Conservation (phyloP, 2,113 vertebrate species). For the Eclectus roratus region DNA sequence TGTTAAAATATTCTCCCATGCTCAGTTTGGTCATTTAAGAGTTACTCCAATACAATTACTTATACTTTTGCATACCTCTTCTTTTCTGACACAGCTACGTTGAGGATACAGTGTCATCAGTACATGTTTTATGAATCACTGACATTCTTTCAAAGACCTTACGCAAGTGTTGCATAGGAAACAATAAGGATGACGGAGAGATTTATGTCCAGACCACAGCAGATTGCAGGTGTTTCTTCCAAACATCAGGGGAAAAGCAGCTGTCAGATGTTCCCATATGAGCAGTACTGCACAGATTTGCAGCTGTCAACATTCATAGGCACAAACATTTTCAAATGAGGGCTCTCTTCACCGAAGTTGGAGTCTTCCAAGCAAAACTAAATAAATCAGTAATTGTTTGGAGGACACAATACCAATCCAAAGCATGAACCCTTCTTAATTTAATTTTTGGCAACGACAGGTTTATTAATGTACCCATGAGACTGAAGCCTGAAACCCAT, state of each 20-base stretch:
- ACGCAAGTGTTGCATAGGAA: background rate
- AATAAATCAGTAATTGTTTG: background rate
- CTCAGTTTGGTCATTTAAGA: background rate
- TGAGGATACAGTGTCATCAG: background rate
- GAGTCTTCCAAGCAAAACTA: background rate
- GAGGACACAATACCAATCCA: background rate
- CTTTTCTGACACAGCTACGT: background rate
- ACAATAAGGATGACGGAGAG: background rate
- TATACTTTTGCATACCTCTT: background rate
- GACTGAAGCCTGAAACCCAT: background rate
- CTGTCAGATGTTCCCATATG: accelerated
- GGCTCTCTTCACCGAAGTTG: background rate
- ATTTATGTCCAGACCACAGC: background rate
- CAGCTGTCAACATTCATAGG: background rate
- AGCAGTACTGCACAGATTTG: background rate
- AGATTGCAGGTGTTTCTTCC: background rate
- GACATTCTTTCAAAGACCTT: background rate
- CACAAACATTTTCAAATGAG: background rate
- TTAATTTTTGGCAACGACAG: background rate
- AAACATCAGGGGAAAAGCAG: background rate
- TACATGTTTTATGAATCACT: background rate
- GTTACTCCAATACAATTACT: background rate
- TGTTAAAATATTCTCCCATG: background rate
- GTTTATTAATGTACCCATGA: background rate
- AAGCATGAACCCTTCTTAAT: background rate